Percentiles rank a stretch among this genome's conserved stretches.
Conservation (phyloP, 2,888 invertebrate species). For the Hedychridium roseum region DNA sequence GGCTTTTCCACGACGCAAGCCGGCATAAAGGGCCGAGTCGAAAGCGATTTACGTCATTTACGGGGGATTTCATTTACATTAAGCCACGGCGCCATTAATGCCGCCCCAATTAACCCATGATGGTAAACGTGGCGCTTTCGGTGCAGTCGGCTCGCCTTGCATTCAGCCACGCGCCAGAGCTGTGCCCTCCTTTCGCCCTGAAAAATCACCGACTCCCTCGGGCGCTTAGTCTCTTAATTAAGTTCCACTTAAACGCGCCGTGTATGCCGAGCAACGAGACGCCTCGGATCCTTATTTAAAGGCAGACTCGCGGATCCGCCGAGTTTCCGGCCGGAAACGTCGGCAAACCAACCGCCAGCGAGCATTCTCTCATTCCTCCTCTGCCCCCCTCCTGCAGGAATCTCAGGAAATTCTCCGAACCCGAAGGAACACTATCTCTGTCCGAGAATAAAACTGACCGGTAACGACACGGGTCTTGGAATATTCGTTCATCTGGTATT, state of each 20-base stretch:
- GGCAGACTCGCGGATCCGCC: no score
- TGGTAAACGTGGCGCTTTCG: constrained; percentile 16
- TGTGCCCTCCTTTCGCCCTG: constrained; percentile 24
- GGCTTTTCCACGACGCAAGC: constrained; percentile 11
- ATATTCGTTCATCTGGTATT: no score
- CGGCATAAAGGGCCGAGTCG: constrained; percentile 19
- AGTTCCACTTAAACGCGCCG: constrained; percentile 29
- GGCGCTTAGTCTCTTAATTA: constrained; percentile 37
- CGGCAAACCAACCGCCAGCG: no score
- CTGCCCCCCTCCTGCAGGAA: no score
- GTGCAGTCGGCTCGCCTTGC: constrained; percentile 7
- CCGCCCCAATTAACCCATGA: constrained; percentile 37
- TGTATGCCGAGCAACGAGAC: constrained; percentile 11
- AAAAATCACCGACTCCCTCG: constrained; percentile 6
- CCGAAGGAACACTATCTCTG: no score
- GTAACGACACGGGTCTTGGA: no score
- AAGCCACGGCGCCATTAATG: constrained; percentile 34
- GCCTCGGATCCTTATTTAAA: constrained; percentile 14
- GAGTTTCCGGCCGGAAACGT: no score
- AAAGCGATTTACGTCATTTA: constrained; percentile 23
- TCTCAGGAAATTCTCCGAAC: no score
- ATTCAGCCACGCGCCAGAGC: constrained; percentile 32
- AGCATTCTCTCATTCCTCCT: no score
- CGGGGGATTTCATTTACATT: constrained; percentile 32
- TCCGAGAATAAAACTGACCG: no score